Base-by-base conservation (phyloP, 2,888 invertebrate species). In the Drosophila diplacantha region DNA sequence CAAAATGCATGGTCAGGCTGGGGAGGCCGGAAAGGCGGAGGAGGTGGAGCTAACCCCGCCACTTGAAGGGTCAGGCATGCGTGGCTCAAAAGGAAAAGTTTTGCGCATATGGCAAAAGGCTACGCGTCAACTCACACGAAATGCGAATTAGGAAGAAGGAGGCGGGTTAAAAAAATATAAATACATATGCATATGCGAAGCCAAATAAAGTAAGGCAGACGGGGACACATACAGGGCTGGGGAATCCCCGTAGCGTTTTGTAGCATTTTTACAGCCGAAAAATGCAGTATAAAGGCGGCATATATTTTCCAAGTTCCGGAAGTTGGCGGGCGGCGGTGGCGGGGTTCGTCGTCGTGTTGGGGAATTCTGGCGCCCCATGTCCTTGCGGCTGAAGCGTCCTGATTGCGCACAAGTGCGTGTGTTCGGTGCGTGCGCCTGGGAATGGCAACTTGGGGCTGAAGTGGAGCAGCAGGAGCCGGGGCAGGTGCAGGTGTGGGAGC, bases 91-190 rank as follows among this genome's bases (percentile, higher is more conserved):
- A 75, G 81, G 63, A 71, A 81, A 72, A 79, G 67, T 83, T 83
- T 81, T 75, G 72, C 69, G 72, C 76, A 71, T 77, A 71, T 68
- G 71, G 80, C 69, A 68, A 81, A 75, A 79, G 82, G 80, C 74
- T 83, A 81, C 83, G 84, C 80, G 71, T 81, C 83, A 83, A 79
- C 80, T 81, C 81, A 81, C 80, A 81, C 83, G 80, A 83, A 81
- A 83, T 81, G 76, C 76, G 80, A 81, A 83, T 83, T 81, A 83
- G 69, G 26, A 32, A 34, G 56, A 16, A 8, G 26, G 37, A 52
- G 32, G 14, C 46, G 16, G 44, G 44, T 12, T 43, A 18, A n/a
- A 44, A 53, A 34, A 11, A 24, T 12, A 38, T 12, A 38, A 22
- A 39, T 9, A 22, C 22, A 50, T 6, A 24, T n/a, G 18, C 32